These are phyloP conservation scores for Thalassoma bifasciatum DNA, from an alignment of 2,113 vertebrate species.

Conservation along the genomic window DNA sequence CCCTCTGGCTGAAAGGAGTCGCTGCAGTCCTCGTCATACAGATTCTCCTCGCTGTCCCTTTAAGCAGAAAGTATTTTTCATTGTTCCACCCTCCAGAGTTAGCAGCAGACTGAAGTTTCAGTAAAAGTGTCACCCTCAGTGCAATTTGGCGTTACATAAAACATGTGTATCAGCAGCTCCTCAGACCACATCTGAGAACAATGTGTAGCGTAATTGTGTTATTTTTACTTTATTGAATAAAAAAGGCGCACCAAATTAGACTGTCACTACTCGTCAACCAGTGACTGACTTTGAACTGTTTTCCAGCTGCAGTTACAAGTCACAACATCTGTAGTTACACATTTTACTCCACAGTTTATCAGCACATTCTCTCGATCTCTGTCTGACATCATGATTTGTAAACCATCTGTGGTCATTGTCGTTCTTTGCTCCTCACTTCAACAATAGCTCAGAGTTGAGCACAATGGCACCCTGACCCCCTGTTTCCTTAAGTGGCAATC, in stretches of 20 bases:
- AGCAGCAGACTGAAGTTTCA: conserved; percentile 19
- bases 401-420: conserved; percentile 60
- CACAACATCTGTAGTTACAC: neutral
- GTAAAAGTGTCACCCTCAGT: neutral
- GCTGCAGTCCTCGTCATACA: too few species aligned
- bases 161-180: conserved; percentile 8
- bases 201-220: conserved; percentile 16
- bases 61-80: neutral
- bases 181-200: conserved; percentile 42
- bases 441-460: conserved; percentile 63
- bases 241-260: neutral
- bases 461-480: conserved; percentile 73
- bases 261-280: neutral
- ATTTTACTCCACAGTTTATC: conserved; percentile 17
- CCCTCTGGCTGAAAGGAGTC: too few species aligned
- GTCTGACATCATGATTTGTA: conserved; percentile 53
- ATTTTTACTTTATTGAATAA: conserved; percentile 31
- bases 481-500: conserved; percentile 69
- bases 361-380: conserved; percentile 22
- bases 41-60: too few species aligned
- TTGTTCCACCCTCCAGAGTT: neutral
- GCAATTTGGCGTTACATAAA: conserved; percentile 28
- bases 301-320: neutral
- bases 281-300: conserved; percentile 1
- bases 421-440: conserved; percentile 41